Evolutionary conservation across 2,888 invertebrate genomes (phyloP), one percentile per base, ranked within the genome.

Genomic region (Caenorhabditis plicata): DNA sequence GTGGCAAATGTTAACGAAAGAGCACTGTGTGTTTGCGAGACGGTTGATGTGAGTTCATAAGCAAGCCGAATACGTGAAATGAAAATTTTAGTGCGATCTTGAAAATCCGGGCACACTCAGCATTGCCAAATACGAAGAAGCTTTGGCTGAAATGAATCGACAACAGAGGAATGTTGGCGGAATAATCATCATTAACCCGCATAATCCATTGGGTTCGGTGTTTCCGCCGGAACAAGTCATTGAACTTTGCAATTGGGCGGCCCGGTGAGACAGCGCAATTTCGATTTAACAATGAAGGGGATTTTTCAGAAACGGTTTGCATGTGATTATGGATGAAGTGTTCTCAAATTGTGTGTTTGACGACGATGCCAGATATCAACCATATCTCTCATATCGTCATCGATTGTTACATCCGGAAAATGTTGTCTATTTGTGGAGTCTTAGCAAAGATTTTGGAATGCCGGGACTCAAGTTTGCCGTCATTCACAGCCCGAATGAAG

Each of bases 151-250:
- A n/a, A n/a, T n/a, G n/a, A n/a, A n/a, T n/a, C n/a, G n/a, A n/a
- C n/a, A n/a, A n/a, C n/a, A n/a, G n/a, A n/a, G n/a, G n/a, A 80
- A 78, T 75, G 76, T 81, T 4, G 51, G 68, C 8, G 80, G 71
- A 35, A 54, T 81, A 9, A 44, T 79, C 15, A 38, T 81, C 7
- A 66, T 78, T 40, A 80, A 78, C 45, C 80, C 81, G 1, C 70
- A 75, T 60, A 81, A 80, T 47, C 81, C 81, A 4, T 56, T 76
- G 3, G 81, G 81, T 13, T 67, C 69, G 31, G 68, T 75, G 8
- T 76, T 75, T 47, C 61, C 68, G 2, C 49, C 68, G 29, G 46
- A 70, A 33, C 52, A 78, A 23, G 53, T 81, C n/a, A 46, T 70
- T 2, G 60, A 53, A 15, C 47, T 77, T 1, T 74, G 78, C 19